Base-by-base conservation (phyloP, 2,888 invertebrate genomes). In the Cryptus viduatorius region DNA sequence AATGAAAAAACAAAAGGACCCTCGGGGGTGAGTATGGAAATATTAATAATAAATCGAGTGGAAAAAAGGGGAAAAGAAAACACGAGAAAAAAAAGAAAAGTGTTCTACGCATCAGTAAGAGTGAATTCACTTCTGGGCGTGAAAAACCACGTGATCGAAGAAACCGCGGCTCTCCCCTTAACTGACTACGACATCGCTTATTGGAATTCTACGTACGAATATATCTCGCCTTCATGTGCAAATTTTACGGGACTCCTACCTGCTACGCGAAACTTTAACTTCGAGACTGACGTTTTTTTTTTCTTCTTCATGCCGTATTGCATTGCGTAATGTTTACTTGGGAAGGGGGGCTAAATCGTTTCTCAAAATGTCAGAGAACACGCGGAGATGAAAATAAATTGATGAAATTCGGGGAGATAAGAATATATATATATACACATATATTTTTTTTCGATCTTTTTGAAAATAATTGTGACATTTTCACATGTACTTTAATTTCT, bases 241-340 rank as follows among this genome's bases (percentile, higher is more conserved):
- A 86, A 86, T 86, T 86, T 46, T 16, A 50, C 50, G 8, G 72
- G 64, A 79, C 80, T 48, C 48, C 24, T 56, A 46, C 79, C 76
- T 69, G 84, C 78, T 75, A 56, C 59, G 59, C 29, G 50, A 85
- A 80, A 37, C 50, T 65, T 64, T 10, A 19, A 10, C 19, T 53
- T 10, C 75, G 56, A 46, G 76, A 73, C 77, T 48, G 59, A 72
- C 71, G 61, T 29, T 50, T 29, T 48, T 31, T 8, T 31, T 12
- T 44, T n/a, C 42, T 44, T 4, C 48, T 77, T 83, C 50, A 61
- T 53, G 37, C 48, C 31, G 12, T 48, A 7, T 16, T 16, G 64
- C 46, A 71, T 86, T 86, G 76, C 69, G 84, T 82, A 86, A 86
- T 84, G 68, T 84, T 84, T 84, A 84, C 77, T 82, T 67, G 72